These are phyloP conservation scores for Flexamia atlantica DNA, from an alignment of 2,888 invertebrate genomes.

Conservation along the genomic window DNA sequence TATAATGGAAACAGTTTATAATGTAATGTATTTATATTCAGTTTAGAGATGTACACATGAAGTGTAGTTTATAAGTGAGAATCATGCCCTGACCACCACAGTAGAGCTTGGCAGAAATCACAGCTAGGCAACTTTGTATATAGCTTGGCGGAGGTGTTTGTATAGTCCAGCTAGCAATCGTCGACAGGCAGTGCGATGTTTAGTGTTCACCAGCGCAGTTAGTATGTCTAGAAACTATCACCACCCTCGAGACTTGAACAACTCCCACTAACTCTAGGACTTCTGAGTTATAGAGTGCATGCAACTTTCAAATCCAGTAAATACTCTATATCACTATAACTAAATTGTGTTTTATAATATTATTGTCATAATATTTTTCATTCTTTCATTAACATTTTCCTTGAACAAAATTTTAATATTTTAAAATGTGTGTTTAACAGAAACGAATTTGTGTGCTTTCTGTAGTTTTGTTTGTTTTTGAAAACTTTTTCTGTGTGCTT, in stretches of 20 bases:
- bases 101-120: background rate
- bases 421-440: too few species aligned
- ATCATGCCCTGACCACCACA: background rate
- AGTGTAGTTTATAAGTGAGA: background rate
- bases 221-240: background rate
- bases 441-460: too few species aligned
- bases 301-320: background rate
- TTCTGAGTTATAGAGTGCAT: background rate
- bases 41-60: too few species aligned
- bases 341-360: background rate
- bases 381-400: background rate
- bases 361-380: background rate
- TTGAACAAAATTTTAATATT: background rate
- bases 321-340: background rate
- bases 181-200: background rate
- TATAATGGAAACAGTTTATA: too few species aligned
- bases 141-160: slow-evolving; percentile 15
- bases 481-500: too few species aligned
- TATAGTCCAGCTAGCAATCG: background rate
- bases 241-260: background rate
- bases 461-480: too few species aligned
- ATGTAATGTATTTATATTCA: too few species aligned
- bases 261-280: slow-evolving; percentile 20
- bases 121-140: background rate
- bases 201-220: slow-evolving; percentile 20